Percentiles rank a stretch among this genome's conserved stretches.
Evolutionary conservation across 2,888 invertebrate genomes (phyloP).

Genomic region (Eristalis arbustorum): DNA sequence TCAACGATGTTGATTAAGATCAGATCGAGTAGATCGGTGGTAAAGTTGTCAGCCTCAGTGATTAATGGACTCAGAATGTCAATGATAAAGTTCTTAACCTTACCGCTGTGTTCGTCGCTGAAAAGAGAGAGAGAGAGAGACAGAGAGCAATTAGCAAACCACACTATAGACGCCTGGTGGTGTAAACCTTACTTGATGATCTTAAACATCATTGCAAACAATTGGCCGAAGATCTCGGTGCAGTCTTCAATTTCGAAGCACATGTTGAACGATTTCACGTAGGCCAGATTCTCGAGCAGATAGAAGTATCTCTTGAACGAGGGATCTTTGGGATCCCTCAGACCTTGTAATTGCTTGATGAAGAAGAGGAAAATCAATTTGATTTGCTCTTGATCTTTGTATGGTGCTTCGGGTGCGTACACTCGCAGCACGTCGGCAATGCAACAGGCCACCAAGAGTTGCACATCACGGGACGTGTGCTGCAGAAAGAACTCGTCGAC

Average conservation of each 20-base stretch:
- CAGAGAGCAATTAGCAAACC: no score
- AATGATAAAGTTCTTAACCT: conserved; percentile 98
- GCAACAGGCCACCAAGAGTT: conserved; percentile 96
- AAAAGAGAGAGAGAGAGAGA: conserved; percentile 35
- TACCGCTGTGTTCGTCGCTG: conserved; percentile 96
- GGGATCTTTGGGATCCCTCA: conserved; percentile 97
- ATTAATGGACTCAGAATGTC: conserved; percentile 97
- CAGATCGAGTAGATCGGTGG: conserved; percentile 95
- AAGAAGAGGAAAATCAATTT: conserved; percentile 95
- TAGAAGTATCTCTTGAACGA: conserved; percentile 99
- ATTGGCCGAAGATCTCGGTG: conserved; percentile 96
- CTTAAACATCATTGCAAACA: conserved; percentile 96
- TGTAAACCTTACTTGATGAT: conserved; percentile 92
- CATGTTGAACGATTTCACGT: conserved; percentile 99
- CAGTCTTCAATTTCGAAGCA: conserved; percentile 98
- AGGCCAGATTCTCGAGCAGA: conserved; percentile 96
- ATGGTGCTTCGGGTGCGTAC: conserved; percentile 98
- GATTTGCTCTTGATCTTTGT: conserved; percentile 96
- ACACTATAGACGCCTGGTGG: neutral
- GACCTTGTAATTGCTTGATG: conserved; percentile 94
- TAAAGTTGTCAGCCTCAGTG: conserved; percentile 96
- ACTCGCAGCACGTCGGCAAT: conserved; percentile 98
- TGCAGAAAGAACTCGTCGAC: conserved; percentile 96
- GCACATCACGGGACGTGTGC: conserved; percentile 94
- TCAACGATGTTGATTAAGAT: conserved; percentile 97